Percentiles rank a stretch among this genome's conserved stretches.
Conservation (phyloP, 2,113 vertebrate species). For the Laticauda laticaudata region DNA sequence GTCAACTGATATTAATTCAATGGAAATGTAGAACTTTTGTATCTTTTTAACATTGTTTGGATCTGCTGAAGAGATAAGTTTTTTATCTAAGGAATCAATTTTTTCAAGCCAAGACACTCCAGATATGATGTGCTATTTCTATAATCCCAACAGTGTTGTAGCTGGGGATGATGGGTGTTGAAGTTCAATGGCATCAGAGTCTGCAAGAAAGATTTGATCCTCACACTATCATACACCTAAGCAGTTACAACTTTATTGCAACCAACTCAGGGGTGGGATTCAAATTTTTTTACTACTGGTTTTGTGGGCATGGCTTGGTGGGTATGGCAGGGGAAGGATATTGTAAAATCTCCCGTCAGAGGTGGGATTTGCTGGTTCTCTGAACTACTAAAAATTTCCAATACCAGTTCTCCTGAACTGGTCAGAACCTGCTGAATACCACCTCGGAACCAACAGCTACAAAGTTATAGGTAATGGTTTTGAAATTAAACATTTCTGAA, state of each 20-base stretch:
- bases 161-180: not conserved
- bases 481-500: accelerated
- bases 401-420: no score
- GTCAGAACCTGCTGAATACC: no score
- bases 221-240: not conserved
- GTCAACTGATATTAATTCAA: not conserved
- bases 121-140: not conserved
- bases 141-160: not conserved
- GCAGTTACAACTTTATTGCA: accelerated
- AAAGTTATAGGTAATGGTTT: accelerated
- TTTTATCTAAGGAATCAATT: accelerated
- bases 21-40: not conserved
- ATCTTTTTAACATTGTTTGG: not conserved
- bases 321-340: no score
- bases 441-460: not conserved
- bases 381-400: no score
- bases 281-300: no score
- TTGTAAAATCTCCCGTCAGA: no score
- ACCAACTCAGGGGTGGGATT: not conserved
- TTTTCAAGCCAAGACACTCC: accelerated
- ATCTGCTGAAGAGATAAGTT: not conserved
- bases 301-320: no score
- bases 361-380: no score
- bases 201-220: not conserved
- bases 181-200: not conserved